Percentiles rank a stretch among this genome's conserved stretches.
Evolutionary conservation across 2,888 invertebrate genomes (phyloP).

Genomic region (Tinea pellionella): DNA sequence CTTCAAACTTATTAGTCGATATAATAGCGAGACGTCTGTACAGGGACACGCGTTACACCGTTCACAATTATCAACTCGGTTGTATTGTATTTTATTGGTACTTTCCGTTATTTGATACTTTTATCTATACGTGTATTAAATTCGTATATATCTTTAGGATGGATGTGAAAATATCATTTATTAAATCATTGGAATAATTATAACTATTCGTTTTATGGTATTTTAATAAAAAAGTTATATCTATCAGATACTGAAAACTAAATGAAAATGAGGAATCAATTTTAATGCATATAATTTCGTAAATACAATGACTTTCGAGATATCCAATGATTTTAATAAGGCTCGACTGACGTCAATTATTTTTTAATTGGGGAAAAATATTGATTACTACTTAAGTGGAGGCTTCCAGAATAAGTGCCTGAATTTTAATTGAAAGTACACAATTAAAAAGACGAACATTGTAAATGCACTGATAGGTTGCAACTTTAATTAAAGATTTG

Average conservation of each 20-base stretch:
- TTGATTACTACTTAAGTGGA: not conserved
- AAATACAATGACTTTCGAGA: not conserved
- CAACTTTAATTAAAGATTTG: too few species aligned
- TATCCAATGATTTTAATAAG: not conserved
- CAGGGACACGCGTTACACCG: conserved; percentile 3
- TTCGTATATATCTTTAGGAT: too few species aligned
- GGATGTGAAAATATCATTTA: too few species aligned
- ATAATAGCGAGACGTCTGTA: conserved; percentile 24
- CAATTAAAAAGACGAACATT: too few species aligned
- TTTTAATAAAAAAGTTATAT: conserved; percentile 5
- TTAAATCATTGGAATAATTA: not conserved
- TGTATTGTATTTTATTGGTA: not conserved
- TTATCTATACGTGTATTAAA: too few species aligned
- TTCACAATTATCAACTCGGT: not conserved
- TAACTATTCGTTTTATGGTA: not conserved
- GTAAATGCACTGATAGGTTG: too few species aligned
- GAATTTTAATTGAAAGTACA: not conserved
- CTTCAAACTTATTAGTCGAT: conserved; percentile 37
- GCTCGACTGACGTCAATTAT: not conserved
- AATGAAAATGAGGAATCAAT: not conserved
- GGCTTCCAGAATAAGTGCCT: not conserved
- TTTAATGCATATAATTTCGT: not conserved
- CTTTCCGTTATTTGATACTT: not conserved
- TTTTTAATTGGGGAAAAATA: not conserved
- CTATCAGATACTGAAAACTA: not conserved